These are phyloP conservation scores for Galaxea fascicularis DNA, from an alignment of 92 coral and sea anemone species.

Conservation along the genomic window DNA sequence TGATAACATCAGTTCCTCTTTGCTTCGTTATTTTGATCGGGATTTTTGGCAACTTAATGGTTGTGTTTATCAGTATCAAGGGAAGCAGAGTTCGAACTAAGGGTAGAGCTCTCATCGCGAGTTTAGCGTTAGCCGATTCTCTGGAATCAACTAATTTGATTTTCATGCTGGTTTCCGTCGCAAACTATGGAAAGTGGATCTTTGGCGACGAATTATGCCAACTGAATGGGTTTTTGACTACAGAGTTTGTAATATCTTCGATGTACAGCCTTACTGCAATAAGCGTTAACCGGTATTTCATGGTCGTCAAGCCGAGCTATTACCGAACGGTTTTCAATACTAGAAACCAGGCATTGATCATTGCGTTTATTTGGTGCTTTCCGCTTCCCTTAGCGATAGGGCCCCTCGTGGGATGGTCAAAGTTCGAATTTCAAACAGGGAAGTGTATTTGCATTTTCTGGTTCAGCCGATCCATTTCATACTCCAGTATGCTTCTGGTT, in stretches of 20 bases:
- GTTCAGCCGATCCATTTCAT: slow-evolving; percentile 62
- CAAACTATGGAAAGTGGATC: slow-evolving; percentile 55
- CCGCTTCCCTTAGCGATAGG: slow-evolving; percentile 75
- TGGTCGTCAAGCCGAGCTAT: slow-evolving; percentile 61
- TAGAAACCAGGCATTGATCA: slow-evolving; percentile 39
- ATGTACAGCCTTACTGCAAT: slow-evolving; percentile 57
- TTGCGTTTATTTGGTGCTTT: slow-evolving; percentile 63
- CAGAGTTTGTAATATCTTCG: slow-evolving; percentile 60
- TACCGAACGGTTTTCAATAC: slow-evolving; percentile 54
- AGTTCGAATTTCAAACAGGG: slow-evolving; percentile 67
- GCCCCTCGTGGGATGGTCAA: slow-evolving; percentile 75
- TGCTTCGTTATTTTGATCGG: slow-evolving; percentile 56
- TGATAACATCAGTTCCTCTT: slow-evolving; percentile 35
- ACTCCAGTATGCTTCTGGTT: slow-evolving; percentile 40
- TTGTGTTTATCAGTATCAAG: slow-evolving; percentile 55
- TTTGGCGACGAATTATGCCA: slow-evolving; percentile 54
- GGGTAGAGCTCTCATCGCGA: slow-evolving; percentile 63
- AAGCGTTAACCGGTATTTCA: slow-evolving; percentile 66
- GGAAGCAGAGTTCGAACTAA: slow-evolving; percentile 61
- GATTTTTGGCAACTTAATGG: slow-evolving; percentile 64
- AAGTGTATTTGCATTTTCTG: slow-evolving; percentile 70
- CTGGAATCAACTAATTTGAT: slow-evolving; percentile 62
- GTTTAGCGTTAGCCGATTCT: slow-evolving; percentile 66
- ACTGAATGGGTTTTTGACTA: slow-evolving; percentile 58
- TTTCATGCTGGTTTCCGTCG: slow-evolving; percentile 59